Conservation (phyloP, 2,113 vertebrate species). For the Passerina amoena region DNA sequence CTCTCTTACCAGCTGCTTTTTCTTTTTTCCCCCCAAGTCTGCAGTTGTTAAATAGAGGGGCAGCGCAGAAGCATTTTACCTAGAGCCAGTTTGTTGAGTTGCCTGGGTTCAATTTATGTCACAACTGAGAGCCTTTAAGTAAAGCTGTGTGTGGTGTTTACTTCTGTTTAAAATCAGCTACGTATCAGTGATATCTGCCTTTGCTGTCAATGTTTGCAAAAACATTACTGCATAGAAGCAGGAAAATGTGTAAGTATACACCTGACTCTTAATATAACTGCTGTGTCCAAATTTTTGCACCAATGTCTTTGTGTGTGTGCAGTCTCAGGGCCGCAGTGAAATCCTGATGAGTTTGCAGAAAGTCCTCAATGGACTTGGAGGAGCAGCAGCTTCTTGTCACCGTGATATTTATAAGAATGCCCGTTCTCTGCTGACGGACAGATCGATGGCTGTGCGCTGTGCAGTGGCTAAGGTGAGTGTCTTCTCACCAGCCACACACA, state of each 20-base stretch:
- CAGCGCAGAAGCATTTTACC: neutral
- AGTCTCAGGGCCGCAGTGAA: conserved; percentile 97
- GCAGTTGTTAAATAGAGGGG: neutral
- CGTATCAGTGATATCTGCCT: neutral
- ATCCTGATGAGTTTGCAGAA: conserved; percentile 97
- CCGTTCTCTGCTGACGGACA: conserved; percentile 91
- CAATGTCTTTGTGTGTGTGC: neutral
- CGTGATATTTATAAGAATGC: conserved; percentile 98
- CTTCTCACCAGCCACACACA: neutral
- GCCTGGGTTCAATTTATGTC: neutral
- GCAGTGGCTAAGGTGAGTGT: conserved; percentile 90
- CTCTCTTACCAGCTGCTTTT: neutral
- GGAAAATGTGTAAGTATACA: neutral
- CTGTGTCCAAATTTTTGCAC: neutral
- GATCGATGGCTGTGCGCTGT: conserved; percentile 97
- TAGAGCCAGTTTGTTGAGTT: neutral
- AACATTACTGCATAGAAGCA: neutral
- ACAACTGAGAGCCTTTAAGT: neutral
- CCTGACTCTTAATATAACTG: neutral
- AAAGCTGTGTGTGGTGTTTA: neutral
- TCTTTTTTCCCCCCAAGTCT: neutral
- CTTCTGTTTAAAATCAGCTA: neutral
- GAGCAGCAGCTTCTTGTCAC: conserved; percentile 96
- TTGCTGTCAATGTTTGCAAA: neutral
- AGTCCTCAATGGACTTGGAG: conserved; percentile 90